Evolutionary conservation across 1,140 invertebrate genomes (phyloP), one percentile per base, ranked within the genome.

Genomic region (Penaeus japonicus): DNA sequence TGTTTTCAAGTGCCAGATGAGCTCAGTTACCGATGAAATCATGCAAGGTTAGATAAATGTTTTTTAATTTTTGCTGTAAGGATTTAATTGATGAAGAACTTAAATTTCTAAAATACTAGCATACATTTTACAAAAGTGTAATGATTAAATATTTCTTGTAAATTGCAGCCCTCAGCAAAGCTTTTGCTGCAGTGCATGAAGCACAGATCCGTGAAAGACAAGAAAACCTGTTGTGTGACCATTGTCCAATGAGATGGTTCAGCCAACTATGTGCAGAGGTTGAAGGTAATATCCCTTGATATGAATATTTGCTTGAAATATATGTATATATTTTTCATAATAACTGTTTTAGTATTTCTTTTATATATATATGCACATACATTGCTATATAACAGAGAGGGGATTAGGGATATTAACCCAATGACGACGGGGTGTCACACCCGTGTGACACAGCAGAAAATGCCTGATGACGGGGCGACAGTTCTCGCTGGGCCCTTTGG

Each of bases 241-340:
- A 97, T 91, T 99, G 98, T 92, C 98, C 98, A 2, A 97, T 98
- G 95, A 94, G 98, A n/a, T 98, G 98, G 96, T 98, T 96, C 91
- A 96, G 98, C 92, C 96, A 96, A 91, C 93, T 99, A 0, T 97
- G 96, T 91, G 94, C 95, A 88, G 97, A 98, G 89, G 94, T 98
- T 35, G 97, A 98, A 93, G 96, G 94, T 94, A 90, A 91, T 91
- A 47, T 7, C 10, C 15, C 1, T 1, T 47, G 88, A 79, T 57
- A 30, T 70, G 22, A 39, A 22, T 22, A 24, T 55, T 55, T 35
- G 20, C 15, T 20, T 70, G 17, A 32, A 79, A 3, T 90, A 10
- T 32, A 2, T 53, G 27, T 0, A 30, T 2, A 30, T 79, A 47
- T 53, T 47, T 47, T 24, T 15, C 47, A 79, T 15, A n/a, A 20